Conservation (phyloP, 2,113 vertebrate species). For the Melanerpes formicivorus region DNA sequence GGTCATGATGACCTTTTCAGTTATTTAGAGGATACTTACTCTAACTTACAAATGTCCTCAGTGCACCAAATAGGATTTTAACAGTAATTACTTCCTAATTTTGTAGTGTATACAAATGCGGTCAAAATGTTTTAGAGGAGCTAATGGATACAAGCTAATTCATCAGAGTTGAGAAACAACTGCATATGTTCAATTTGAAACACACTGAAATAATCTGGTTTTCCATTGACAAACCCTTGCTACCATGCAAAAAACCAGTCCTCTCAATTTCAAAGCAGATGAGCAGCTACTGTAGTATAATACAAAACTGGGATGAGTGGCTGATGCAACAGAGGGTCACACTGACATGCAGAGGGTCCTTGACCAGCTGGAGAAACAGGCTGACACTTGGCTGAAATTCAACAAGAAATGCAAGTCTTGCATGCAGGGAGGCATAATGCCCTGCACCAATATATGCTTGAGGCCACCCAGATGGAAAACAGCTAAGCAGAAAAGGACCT, state of each 20-base stretch:
- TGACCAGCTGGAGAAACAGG: neutral
- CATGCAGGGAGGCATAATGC: neutral
- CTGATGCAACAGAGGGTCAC: neutral
- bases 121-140: neutral
- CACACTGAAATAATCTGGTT: neutral
- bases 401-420: neutral
- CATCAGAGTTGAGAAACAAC: neutral
- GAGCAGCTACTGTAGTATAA: neutral
- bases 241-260: neutral
- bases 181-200: neutral
- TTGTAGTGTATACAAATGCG: neutral
- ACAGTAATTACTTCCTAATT: constrained; percentile 29
- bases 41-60: neutral
- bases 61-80: neutral
- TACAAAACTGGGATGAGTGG: neutral
- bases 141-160: neutral
- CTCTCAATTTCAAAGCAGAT: neutral
- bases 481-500: neutral
- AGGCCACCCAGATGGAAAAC: neutral
- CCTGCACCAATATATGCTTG: neutral
- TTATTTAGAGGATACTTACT: constrained; percentile 21
- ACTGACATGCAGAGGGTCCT: neutral
- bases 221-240: neutral
- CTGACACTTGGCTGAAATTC: neutral
- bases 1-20: constrained; percentile 4